A percentile compares a stretch with the other conserved stretches of the same genome.
phyloP scores from a whole-genome alignment of 2,888 invertebrate species.

The Philereme transversata region DNA sequence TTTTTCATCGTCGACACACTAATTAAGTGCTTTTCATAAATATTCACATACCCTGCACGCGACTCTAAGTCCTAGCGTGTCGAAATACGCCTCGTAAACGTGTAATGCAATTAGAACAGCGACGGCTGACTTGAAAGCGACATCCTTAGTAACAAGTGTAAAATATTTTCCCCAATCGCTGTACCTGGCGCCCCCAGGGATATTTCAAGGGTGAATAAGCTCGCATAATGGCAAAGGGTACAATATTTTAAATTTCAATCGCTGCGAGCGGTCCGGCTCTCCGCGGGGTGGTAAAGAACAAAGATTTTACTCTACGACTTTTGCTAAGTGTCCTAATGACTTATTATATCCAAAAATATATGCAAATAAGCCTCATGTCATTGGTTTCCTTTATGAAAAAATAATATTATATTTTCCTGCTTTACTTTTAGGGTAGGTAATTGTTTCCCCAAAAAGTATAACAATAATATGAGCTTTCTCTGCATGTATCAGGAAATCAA shows the following conservation, averaged over 20 bases:
- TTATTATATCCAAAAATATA: conserved; percentile 63
- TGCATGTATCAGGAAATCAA: background rate
- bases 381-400: conserved; percentile 19
- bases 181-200: conserved; percentile 83
- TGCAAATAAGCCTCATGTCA: conserved; percentile 41
- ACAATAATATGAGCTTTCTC: background rate
- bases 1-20: conserved; percentile 83
- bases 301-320: conserved; percentile 78
- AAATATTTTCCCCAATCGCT: conserved; percentile 83
- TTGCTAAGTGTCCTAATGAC: conserved; percentile 75
- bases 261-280: conserved; percentile 79
- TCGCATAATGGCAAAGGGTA: conserved; percentile 84
- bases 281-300: conserved; percentile 72
- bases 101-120: conserved; percentile 49
- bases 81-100: conserved; percentile 45
- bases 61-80: conserved; percentile 53
- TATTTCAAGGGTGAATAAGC: conserved; percentile 85
- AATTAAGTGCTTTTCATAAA: conserved; percentile 83
- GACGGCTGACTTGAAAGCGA: conserved; percentile 73
- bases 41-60: conserved; percentile 52
- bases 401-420: background rate
- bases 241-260: conserved; percentile 85
- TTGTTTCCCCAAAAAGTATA: background rate
- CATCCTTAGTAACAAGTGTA: conserved; percentile 84
- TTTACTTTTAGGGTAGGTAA: background rate